Base-by-base conservation (phyloP, 92 coral and sea anemone species). In the Porites evermanni region DNA sequence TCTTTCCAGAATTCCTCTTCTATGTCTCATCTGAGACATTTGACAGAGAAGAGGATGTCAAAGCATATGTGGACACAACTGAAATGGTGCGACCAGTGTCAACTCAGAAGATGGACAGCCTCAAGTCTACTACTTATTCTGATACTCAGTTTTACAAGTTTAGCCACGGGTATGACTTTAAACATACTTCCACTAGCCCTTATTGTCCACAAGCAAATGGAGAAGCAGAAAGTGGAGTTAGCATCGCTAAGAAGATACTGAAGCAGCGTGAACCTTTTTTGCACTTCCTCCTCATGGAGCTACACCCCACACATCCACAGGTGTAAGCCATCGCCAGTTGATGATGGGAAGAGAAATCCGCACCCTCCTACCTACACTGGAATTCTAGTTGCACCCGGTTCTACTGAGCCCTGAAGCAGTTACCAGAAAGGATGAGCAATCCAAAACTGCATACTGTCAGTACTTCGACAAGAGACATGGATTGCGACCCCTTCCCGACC, bases 181-280 rank as follows among this genome's bases (percentile, higher is more conserved):
- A 80, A 44, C 89, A 86, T 64, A 76, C 84, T 18, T 77, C 91
- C 19, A 67, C 95, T 7, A 92, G 90, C 87, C 95, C 94, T 17
- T 72, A 85, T 72, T 64, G 78, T 60, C 89, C 84, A 11, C 91
- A 91, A 75, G 89, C 83, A 24, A 88, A 91, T 74, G 84, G 89
- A 1, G 72, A 67, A 56, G 92, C 94, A 8, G 90, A 88, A 71
- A 84, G 90, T 58, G 94, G 83, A 32, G 38, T 32, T 32, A 1
- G 38, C 38, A 32, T 32, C 38, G 38, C 38, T 32, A 32, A 32
- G 38, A 32, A 29, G 32, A 29, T 32, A 32, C 38, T 32, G 38
- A 32, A 32, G 38, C 38, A 3, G 38, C 3, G 1, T 51, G 92
- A 91, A 74, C 94, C 94, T 12, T 88, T 86, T 68, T 89, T 17